Evolutionary conservation across 2,888 invertebrate species (phyloP).

Genomic region (Sesia apiformis): DNA sequence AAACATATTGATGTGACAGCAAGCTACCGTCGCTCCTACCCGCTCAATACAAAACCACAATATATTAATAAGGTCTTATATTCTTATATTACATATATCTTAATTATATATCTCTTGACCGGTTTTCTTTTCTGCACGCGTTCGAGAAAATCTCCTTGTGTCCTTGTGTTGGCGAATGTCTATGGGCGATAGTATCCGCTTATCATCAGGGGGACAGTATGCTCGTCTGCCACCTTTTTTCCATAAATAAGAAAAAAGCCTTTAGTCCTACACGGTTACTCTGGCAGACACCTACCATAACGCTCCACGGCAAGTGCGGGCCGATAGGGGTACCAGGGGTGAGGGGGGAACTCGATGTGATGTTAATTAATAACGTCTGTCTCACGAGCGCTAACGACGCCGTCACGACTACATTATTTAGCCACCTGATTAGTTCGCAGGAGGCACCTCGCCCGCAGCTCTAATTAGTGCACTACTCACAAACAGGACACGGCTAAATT

Average conservation of each 20-base stretch:
- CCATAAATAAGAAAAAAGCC: neutral
- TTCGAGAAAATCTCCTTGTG: no score
- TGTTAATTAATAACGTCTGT: constrained; percentile 73
- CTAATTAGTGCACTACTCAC: constrained; percentile 59
- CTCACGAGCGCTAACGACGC: constrained; percentile 66
- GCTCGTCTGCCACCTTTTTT: no score
- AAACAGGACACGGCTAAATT: constrained; percentile 48
- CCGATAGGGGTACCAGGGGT: constrained; percentile 12
- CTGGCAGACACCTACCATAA: constrained; percentile 5
- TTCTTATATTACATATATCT: no score
- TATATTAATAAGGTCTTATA: no score
- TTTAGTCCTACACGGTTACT: neutral
- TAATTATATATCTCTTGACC: no score
- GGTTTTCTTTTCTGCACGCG: no score
- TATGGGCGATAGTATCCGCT: no score
- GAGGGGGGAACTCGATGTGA: constrained; percentile 42
- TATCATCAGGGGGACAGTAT: no score
- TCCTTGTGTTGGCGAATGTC: no score
- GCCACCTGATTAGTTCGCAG: constrained; percentile 70
- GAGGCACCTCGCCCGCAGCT: constrained; percentile 53
- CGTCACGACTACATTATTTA: constrained; percentile 72
- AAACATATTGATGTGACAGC: no score
- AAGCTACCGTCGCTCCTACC: no score
- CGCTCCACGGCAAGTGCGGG: constrained; percentile 11
- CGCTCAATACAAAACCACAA: no score